These are phyloP conservation scores for Agrochola lychnidis DNA, from an alignment of 2,888 invertebrate species.

Conservation along the genomic window DNA sequence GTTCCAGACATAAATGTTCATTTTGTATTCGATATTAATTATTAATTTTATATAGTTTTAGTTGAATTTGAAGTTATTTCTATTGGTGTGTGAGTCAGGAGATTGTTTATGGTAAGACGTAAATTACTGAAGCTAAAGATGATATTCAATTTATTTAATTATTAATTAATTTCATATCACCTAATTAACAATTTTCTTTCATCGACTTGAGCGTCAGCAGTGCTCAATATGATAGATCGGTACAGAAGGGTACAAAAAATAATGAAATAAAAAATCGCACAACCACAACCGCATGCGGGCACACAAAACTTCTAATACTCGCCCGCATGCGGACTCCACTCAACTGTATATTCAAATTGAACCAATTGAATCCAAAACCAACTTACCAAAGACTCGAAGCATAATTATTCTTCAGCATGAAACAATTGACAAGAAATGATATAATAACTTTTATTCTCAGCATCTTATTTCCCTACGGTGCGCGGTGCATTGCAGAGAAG, in stretches of 20 bases:
- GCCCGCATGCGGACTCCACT: too few relatives aligned
- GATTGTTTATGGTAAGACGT: background rate
- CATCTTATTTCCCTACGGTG: conserved; percentile 54
- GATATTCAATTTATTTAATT: background rate
- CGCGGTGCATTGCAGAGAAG: conserved; percentile 42
- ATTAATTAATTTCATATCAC: background rate
- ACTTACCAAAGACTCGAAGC: conserved; percentile 4
- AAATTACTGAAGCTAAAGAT: background rate
- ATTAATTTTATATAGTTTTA: background rate
- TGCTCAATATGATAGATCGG: too few relatives aligned
- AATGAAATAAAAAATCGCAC: background rate
- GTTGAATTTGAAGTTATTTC: background rate
- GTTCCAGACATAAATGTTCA: conserved; percentile 19
- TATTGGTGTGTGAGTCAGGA: background rate
- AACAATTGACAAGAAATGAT: conserved; percentile 36
- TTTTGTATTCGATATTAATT: conserved; percentile 23
- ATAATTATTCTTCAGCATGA: conserved; percentile 14
- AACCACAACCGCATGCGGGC: background rate
- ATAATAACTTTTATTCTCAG: conserved; percentile 33
- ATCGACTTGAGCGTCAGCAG: background rate
- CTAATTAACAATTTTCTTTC: background rate
- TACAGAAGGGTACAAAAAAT: background rate
- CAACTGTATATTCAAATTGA: background rate
- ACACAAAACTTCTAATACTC: background rate
- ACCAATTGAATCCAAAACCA: background rate